A percentile compares a stretch with the other conserved stretches of the same genome.
These are phyloP conservation scores for Ataeniobius toweri DNA, from an alignment of 2,797 vertebrate genomes.

Conservation along the genomic window DNA sequence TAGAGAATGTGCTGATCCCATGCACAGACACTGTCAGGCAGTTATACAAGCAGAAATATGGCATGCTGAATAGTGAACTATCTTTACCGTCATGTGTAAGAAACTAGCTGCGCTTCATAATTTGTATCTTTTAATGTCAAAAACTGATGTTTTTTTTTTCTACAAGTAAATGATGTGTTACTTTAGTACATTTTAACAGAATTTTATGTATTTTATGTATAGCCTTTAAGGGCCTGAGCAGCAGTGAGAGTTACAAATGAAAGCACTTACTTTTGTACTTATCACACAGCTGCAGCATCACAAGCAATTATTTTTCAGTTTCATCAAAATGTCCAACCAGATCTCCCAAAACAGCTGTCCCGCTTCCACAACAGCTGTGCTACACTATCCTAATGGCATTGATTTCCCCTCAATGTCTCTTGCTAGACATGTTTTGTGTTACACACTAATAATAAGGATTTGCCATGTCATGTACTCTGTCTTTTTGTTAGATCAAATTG, in stretches of 20 bases:
- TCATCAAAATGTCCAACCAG: conserved; percentile 43
- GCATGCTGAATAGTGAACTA: background rate
- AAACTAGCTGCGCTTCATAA: background rate
- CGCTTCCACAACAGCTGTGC: conserved; percentile 13
- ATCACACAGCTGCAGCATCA: conserved; percentile 28
- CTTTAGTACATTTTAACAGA: background rate
- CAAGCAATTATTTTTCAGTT: conserved; percentile 41
- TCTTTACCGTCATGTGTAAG: background rate
- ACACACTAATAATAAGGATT: background rate
- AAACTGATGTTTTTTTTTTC: background rate
- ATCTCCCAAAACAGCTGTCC: conserved; percentile 31
- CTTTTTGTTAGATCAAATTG: background rate
- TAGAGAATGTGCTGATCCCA: conserved; percentile 8
- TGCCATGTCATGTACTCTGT: background rate
- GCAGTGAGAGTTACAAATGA: conserved; percentile 24
- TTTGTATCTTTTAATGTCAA: background rate
- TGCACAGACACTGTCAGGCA: conserved; percentile 8
- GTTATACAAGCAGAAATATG: conserved; percentile 1
- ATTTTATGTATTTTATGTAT: background rate
- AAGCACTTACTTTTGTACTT: conserved; percentile 18
- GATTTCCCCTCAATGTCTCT: background rate
- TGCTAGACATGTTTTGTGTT: background rate
- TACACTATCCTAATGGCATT: background rate
- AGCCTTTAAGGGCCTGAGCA: background rate
- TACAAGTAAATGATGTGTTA: background rate